Conservation (phyloP, 1,140 invertebrate genomes). For the Drosophila lacertosa region DNA sequence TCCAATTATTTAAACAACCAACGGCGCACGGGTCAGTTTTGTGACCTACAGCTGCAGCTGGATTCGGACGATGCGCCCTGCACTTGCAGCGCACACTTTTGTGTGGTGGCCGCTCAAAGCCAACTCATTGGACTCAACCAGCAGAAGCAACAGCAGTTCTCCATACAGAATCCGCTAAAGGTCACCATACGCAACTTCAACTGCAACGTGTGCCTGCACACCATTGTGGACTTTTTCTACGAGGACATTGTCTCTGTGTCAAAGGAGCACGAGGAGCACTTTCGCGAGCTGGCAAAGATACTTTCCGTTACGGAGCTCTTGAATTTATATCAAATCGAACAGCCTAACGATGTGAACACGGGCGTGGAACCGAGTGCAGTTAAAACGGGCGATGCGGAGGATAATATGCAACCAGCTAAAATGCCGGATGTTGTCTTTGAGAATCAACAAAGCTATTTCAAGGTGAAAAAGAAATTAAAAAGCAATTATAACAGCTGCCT, state of each 20-base stretch:
- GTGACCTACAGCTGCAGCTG: slow-evolving; percentile 70
- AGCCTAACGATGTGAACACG: slow-evolving; percentile 29
- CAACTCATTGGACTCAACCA: slow-evolving; percentile 63
- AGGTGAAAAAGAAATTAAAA: slow-evolving; percentile 36
- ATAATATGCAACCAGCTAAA: slow-evolving; percentile 17
- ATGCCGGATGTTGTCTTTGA: slow-evolving; percentile 68
- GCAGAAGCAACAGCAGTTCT: slow-evolving; percentile 79
- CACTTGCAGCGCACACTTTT: slow-evolving; percentile 67
- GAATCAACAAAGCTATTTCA: slow-evolving; percentile 73
- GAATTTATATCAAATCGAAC: slow-evolving; percentile 66
- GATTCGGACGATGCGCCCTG: slow-evolving; percentile 60
- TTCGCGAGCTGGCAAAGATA: slow-evolving; percentile 71
- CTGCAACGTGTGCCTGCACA: slow-evolving; percentile 69
- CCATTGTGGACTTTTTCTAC: slow-evolving; percentile 80
- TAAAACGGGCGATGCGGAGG: slow-evolving; percentile 22
- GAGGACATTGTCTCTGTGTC: slow-evolving; percentile 77
- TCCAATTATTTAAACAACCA: slow-evolving; percentile 78
- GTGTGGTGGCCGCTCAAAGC: slow-evolving; percentile 77
- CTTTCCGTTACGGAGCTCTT: slow-evolving; percentile 70
- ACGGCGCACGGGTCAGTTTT: slow-evolving; percentile 73
- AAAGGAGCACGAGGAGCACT: slow-evolving; percentile 75
- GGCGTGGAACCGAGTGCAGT: slow-evolving; percentile 15
- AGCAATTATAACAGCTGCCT: not conserved
- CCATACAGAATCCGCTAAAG: slow-evolving; percentile 79
- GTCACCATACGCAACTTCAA: slow-evolving; percentile 71